Evolutionary conservation across 2,113 vertebrate species (phyloP).

Genomic region (Heterotis niloticus): DNA sequence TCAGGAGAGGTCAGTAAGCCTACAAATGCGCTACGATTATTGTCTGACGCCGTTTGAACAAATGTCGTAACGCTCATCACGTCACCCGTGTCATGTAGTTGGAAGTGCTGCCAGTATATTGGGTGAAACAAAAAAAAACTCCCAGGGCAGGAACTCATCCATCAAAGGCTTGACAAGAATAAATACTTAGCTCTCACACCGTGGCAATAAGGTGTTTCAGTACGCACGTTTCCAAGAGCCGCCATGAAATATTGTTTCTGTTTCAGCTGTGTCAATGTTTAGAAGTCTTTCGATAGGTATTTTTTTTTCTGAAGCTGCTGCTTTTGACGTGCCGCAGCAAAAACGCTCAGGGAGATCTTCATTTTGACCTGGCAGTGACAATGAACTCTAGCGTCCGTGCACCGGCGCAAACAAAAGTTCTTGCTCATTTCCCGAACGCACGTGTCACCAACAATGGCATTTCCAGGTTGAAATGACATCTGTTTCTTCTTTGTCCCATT

Average conservation of each 20-base stretch:
- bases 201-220: background rate
- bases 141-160: background rate
- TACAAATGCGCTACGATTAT: background rate
- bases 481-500: background rate
- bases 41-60: background rate
- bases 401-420: background rate
- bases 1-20: slow-evolving; percentile 20
- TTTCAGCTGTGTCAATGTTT: too few species aligned
- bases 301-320: too few species aligned
- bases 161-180: background rate
- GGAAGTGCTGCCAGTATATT: background rate
- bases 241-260: too few species aligned
- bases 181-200: background rate
- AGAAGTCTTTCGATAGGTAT: too few species aligned
- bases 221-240: background rate
- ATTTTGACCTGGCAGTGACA: background rate
- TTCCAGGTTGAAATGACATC: background rate
- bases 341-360: background rate
- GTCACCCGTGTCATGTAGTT: background rate
- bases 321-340: too few species aligned
- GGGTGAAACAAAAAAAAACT: too few species aligned
- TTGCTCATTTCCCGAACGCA: slow-evolving; percentile 12
- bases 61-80: background rate
- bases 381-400: background rate
- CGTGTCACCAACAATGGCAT: background rate